A percentile compares a stretch with the other conserved stretches of the same genome.
Evolutionary conservation across 2,113 vertebrate genomes (phyloP).

Genomic region (Scopus umbretta): DNA sequence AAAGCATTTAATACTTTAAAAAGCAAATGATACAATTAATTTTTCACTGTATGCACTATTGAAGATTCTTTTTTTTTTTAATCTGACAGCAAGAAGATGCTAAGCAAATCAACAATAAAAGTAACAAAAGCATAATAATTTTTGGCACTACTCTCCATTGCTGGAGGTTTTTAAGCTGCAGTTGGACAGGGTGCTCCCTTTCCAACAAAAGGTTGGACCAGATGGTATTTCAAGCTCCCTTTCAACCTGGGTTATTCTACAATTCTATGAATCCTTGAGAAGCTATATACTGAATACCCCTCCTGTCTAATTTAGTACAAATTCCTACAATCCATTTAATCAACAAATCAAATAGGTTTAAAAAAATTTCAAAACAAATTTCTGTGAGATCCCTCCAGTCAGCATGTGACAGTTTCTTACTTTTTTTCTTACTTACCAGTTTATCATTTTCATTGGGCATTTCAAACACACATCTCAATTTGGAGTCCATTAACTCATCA

Average conservation of each 20-base stretch:
- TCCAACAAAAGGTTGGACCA: fast-evolving
- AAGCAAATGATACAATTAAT: not conserved
- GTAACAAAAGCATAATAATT: not conserved
- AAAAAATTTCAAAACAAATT: not conserved
- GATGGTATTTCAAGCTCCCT: not conserved
- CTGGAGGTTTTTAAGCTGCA: not conserved
- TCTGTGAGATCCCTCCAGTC: not conserved
- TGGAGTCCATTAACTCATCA: conserved; percentile 99
- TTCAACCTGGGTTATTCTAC: not conserved
- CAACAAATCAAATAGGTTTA: not conserved
- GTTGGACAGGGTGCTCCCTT: not conserved
- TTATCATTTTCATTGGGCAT: conserved; percentile 97
- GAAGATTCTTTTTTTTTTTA: not conserved
- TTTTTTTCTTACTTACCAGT: conserved; percentile 81
- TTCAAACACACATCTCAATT: conserved; percentile 98
- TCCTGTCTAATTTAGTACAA: not conserved
- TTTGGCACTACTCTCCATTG: not conserved
- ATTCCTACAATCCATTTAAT: not conserved
- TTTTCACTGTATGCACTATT: not conserved
- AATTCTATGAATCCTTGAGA: not conserved
- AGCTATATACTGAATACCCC: not conserved
- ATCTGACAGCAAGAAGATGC: not conserved
- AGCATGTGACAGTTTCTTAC: not conserved
- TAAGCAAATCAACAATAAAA: not conserved
- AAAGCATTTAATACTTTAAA: not conserved